Percentiles rank a stretch among this genome's conserved stretches.
These are phyloP conservation scores for Anas platyrhynchos DNA, from an alignment of 2,113 vertebrate species.

Conservation along the genomic window DNA sequence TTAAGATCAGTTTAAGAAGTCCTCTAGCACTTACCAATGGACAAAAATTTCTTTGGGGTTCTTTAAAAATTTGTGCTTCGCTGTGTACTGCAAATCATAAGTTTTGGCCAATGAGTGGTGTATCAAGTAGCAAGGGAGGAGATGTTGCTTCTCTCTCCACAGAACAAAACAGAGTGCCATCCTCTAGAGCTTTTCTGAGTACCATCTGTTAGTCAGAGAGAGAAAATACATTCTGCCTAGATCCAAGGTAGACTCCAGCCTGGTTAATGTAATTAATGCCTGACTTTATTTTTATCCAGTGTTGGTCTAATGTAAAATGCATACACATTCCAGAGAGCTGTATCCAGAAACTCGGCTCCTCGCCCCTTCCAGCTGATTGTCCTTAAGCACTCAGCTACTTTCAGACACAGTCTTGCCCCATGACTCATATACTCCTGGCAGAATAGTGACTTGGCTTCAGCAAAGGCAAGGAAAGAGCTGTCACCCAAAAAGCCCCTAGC, in stretches of 20 bases:
- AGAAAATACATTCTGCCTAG: not conserved
- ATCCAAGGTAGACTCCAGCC: conserved; percentile 8
- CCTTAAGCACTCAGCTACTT: conserved; percentile 47
- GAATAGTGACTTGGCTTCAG: conserved; percentile 23
- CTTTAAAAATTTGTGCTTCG: not conserved
- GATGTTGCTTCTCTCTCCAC: not conserved
- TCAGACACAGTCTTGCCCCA: conserved; percentile 41
- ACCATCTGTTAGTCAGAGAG: not conserved
- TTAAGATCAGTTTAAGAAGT: not conserved
- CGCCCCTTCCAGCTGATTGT: conserved; percentile 55
- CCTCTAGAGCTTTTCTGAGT: not conserved
- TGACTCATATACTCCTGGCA: conserved; percentile 67
- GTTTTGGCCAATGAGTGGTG: not conserved
- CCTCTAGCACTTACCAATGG: not conserved
- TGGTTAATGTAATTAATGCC: conserved; percentile 48
- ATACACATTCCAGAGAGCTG: conserved; percentile 52
- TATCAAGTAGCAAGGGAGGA: not conserved
- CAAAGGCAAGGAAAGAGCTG: conserved; percentile 30
- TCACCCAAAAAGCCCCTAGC: conserved; percentile 18
- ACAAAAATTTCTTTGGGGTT: not conserved
- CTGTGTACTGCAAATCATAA: not conserved
- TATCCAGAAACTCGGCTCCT: conserved; percentile 36
- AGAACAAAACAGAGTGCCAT: not conserved
- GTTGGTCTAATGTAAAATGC: conserved; percentile 63
- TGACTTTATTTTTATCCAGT: conserved; percentile 61